Percentiles rank a stretch among this genome's conserved stretches.
phyloP scores from a whole-genome alignment of 2,888 invertebrate species.

The Clitarchus hookeri region DNA sequence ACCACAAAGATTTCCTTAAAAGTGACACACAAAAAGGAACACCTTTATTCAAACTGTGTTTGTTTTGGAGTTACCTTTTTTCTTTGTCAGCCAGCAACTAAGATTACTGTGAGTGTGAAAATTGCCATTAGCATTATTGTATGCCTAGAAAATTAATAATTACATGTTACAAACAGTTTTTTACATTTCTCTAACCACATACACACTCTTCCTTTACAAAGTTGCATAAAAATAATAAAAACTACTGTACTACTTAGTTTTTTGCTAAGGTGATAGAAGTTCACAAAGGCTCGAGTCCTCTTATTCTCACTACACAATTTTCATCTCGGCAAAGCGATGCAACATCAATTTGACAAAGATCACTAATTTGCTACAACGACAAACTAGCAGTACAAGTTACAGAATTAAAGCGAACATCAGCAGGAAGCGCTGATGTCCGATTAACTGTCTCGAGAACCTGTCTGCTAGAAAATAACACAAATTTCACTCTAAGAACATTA shows the following conservation, averaged over 20 bases:
- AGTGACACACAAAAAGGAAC: too few relatives aligned
- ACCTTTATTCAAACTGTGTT: too few relatives aligned
- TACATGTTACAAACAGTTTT: background rate
- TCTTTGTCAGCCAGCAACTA: too few relatives aligned
- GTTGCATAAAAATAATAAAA: too few relatives aligned
- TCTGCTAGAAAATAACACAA: background rate
- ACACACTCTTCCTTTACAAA: background rate
- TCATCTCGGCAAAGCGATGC: background rate
- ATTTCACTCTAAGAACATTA: background rate
- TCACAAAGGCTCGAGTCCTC: background rate
- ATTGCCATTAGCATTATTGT: too few relatives aligned
- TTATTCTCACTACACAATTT: background rate
- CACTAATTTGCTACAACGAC: background rate
- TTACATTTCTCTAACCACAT: background rate
- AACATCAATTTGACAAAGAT: background rate
- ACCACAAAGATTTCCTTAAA: too few relatives aligned
- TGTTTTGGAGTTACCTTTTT: too few relatives aligned
- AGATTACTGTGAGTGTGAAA: too few relatives aligned
- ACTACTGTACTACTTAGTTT: background rate
- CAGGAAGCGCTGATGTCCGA: background rate
- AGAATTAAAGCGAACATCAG: background rate
- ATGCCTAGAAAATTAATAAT: too few relatives aligned
- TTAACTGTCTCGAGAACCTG: background rate
- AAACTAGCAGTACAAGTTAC: background rate
- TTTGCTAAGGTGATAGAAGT: background rate